Evolutionary conservation across 2,797 vertebrate species (phyloP), one percentile per base, ranked within the genome.

Genomic region (Aplochiton taeniatus): DNA sequence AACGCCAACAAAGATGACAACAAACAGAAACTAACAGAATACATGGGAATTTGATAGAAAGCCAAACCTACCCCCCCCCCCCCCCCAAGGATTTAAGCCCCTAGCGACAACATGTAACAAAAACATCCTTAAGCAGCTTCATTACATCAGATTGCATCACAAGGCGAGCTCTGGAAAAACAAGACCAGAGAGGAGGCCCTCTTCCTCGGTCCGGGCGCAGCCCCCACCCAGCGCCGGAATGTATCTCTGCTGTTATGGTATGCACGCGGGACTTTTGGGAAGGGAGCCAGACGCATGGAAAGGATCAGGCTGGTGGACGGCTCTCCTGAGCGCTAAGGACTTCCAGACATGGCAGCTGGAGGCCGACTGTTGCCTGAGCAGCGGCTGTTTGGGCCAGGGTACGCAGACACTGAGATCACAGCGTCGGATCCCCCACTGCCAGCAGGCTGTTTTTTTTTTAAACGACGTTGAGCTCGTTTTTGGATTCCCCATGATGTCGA

Each of bases 341-440:
- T 52, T 55, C 53, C 63, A 56, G 63, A 55, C 17, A 12, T 17
- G 7, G 59, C 59, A 61, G 47, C 46, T 61, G 59, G 59, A 61
- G 47, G 41, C 59, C 14, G 60, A 42, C 47, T 42, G 46, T 14
- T 42, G 31, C 9, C 44, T 17, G 53, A 13, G 14, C 47, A 6
- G 31, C 9, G 12, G 50, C 50, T 11, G 50, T 10, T 11, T 50
- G 19, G 41, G 49, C 9, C 17, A 14, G 8, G 62, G 62, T 52
- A 43, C 2, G 52, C 47, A 44, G 47, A 51, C 56, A 41, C 41
- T 66, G 64, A 66, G 20, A 51, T 66, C 64, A 66, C 47, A 4
- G 19, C 16, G 63, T 58, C 63, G 42, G 20, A 42, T 42, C 57
- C 61, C 20, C 11, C 60, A 43, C 51, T 44, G 9, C 42, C 44